phyloP scores from a whole-genome alignment of 2,113 vertebrate species.

The Charina bottae region DNA sequence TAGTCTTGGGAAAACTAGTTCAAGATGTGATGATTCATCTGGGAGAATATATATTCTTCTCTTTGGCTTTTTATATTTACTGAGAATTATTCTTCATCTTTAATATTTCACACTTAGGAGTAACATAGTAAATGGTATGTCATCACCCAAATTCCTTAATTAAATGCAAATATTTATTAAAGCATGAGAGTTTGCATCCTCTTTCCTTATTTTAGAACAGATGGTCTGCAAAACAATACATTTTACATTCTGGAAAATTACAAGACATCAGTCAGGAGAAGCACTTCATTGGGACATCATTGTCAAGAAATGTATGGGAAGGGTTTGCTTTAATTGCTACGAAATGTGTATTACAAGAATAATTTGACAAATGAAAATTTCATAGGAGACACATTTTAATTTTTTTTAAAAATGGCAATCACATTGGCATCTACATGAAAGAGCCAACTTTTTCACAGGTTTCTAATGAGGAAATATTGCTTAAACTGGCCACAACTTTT shows the following conservation, averaged over 20 bases:
- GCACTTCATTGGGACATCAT: background rate
- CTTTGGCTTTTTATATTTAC: background rate
- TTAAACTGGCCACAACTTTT: background rate
- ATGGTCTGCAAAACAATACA: slow-evolving; percentile 9
- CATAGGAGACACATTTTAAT: background rate
- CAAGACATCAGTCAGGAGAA: slow-evolving; percentile 6
- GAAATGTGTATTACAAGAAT: background rate
- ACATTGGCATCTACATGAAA: background rate
- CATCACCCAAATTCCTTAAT: background rate
- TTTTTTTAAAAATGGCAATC: background rate
- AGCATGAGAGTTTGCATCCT: background rate
- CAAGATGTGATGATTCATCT: background rate
- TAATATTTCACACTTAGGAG: background rate
- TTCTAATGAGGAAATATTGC: background rate
- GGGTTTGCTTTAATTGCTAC: slow-evolving; percentile 7
- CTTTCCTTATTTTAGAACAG: background rate
- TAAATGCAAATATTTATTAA: slow-evolving; percentile 15
- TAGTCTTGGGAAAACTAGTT: background rate
- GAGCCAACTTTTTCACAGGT: background rate
- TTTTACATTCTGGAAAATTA: background rate
- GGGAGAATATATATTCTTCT: background rate
- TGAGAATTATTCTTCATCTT: background rate
- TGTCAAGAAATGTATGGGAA: background rate
- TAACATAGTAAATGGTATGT: background rate
- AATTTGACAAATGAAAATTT: slow-evolving; percentile 1